Conservation (phyloP, 2,797 vertebrate genomes). For the Helicolenus hilgendorfi region DNA sequence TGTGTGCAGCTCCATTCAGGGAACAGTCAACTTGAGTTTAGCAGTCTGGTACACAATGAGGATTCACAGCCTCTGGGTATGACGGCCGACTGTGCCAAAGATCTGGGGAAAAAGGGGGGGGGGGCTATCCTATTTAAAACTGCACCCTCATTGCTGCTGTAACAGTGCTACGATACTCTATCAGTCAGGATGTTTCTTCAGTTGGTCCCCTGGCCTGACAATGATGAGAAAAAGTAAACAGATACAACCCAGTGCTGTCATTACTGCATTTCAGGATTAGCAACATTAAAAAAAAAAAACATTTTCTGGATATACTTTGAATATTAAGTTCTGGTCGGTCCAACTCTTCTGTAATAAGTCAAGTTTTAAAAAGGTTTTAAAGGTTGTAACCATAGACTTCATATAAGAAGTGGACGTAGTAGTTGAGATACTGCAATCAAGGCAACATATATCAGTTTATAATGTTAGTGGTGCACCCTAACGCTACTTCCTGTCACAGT, state of each 20-base stretch:
- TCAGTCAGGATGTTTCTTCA: conserved; percentile 60
- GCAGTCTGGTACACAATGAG: conserved; percentile 75
- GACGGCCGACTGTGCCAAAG: conserved; percentile 80
- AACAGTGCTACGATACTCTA: conserved; percentile 63
- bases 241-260: conserved; percentile 9
- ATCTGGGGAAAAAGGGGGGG: conserved; percentile 64
- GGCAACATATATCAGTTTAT: too few species aligned
- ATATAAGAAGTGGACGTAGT: not conserved
- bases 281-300: not conserved
- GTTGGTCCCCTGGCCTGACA: conserved; percentile 40
- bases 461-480: too few species aligned
- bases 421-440: too few species aligned
- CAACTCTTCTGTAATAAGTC: not conserved
- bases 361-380: not conserved
- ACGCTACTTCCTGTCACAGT: too few species aligned
- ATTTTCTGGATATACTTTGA: not conserved
- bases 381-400: not conserved
- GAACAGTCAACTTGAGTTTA: conserved; percentile 69
- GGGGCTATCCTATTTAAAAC: conserved; percentile 86
- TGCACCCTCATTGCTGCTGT: conserved; percentile 63
- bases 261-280: not conserved
- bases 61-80: conserved; percentile 76
- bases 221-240: conserved; percentile 62
- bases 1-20: conserved; percentile 61
- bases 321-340: not conserved